phyloP scores from a whole-genome alignment of 2,888 invertebrate genomes.

The Leucoptera coffeella region DNA sequence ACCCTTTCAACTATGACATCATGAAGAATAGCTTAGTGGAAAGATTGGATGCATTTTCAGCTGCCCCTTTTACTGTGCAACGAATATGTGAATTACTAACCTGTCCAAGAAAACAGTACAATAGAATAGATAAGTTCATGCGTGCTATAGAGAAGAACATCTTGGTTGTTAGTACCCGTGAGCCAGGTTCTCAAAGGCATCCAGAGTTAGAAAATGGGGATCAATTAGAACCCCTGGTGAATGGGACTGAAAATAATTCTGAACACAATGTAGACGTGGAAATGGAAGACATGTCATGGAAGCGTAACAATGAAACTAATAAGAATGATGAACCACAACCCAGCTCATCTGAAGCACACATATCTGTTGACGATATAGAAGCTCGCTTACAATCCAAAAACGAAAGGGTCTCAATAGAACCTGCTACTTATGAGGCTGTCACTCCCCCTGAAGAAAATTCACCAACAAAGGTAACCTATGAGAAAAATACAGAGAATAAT shows the following conservation, averaged over 20 bases:
- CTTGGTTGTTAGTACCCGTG: constrained; percentile 73
- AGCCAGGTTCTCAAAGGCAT: constrained; percentile 56
- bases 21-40: constrained; percentile 81
- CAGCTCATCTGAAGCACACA: constrained; percentile 32
- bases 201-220: constrained; percentile 64
- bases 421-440: constrained; percentile 21
- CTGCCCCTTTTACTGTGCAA: constrained; percentile 95
- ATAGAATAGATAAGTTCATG: constrained; percentile 94
- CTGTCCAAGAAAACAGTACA: constrained; percentile 89
- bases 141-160: constrained; percentile 94
- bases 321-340: constrained; percentile 28
- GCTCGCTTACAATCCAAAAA: constrained; percentile 37
- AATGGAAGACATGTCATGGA: constrained; percentile 49
- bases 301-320: constrained; percentile 22
- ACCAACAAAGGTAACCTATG: constrained; percentile 7
- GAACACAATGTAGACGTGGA: constrained; percentile 50
- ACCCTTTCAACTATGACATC: constrained; percentile 82
- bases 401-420: constrained; percentile 14
- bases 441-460: constrained; percentile 23
- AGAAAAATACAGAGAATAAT: constrained; percentile 5
- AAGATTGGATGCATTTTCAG: constrained; percentile 74
- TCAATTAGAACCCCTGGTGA: constrained; percentile 51
- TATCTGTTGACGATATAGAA: constrained; percentile 33
- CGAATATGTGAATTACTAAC: constrained; percentile 91
- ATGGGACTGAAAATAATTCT: constrained; percentile 53